A percentile compares a stretch with the other conserved stretches of the same genome.
These are phyloP conservation scores for Malthinus seriepunctatus DNA, from an alignment of 2,888 invertebrate species.

Conservation along the genomic window DNA sequence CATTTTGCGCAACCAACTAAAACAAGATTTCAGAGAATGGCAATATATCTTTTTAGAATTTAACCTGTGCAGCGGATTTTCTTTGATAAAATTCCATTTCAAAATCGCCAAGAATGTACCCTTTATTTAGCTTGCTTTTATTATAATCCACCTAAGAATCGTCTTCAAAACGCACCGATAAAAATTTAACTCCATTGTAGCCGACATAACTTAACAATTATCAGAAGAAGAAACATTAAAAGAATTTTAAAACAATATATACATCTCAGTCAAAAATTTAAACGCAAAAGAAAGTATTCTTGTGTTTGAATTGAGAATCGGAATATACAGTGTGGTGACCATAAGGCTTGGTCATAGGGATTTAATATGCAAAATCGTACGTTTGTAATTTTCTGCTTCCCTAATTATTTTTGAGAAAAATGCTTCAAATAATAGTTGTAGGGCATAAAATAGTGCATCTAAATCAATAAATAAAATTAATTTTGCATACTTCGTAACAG, in stretches of 20 bases:
- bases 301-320: no score
- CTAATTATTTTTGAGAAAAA: no score
- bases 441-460: no score
- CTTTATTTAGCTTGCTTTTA: slow-evolving; percentile 40
- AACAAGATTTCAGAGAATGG: slow-evolving; percentile 14
- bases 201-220: slow-evolving; percentile 46
- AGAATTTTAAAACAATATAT: not conserved
- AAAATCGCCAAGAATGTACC: slow-evolving; percentile 45
- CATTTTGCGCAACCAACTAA: slow-evolving; percentile 9
- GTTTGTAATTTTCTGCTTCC: no score
- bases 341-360: no score
- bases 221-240: slow-evolving; percentile 37
- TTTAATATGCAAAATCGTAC: no score
- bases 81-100: slow-evolving; percentile 33
- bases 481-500: no score
- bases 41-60: slow-evolving; percentile 29
- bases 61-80: slow-evolving; percentile 27
- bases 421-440: no score
- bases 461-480: no score
- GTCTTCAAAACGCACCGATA: slow-evolving; percentile 27
- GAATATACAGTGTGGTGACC: no score
- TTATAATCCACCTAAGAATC: slow-evolving; percentile 24
- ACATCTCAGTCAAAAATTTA: not conserved
- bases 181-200: slow-evolving; percentile 40
- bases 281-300: no score